Percentiles rank a stretch among this genome's conserved stretches.
Conservation (phyloP, 2,797 vertebrate species). For the Amblyopsis hoosieri region DNA sequence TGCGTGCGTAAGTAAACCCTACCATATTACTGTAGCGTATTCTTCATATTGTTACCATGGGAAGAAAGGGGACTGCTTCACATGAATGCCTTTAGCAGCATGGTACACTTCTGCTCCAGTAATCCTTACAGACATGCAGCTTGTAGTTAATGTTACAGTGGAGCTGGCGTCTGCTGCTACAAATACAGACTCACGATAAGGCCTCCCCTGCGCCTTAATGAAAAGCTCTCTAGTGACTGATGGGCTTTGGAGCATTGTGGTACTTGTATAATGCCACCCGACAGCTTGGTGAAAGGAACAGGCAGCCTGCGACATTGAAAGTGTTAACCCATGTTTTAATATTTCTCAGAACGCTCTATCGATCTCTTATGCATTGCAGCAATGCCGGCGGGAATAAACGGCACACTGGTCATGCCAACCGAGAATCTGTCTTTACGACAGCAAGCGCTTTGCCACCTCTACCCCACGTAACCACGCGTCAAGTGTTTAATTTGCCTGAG, state of each 20-base stretch:
- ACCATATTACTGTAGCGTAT: too few species aligned
- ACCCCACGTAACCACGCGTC: slow-evolving; percentile 17
- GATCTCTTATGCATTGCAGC: slow-evolving; percentile 52
- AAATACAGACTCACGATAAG: slow-evolving; percentile 3
- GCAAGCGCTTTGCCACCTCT: slow-evolving; percentile 13
- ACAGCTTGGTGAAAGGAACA: slow-evolving; percentile 26
- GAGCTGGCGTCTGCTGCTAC: slow-evolving; percentile 8
- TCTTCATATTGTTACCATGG: too few species aligned
- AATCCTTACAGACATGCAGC: not conserved
- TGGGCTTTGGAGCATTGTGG: slow-evolving; percentile 8
- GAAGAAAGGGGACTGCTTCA: not conserved
- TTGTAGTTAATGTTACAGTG: not conserved
- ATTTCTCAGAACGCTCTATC: slow-evolving; percentile 49
- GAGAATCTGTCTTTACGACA: slow-evolving; percentile 25
- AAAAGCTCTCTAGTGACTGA: slow-evolving; percentile 26
- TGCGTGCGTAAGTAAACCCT: too few species aligned
- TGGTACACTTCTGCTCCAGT: not conserved
- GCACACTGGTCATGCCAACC: slow-evolving; percentile 12
- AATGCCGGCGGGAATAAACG: slow-evolving; percentile 31
- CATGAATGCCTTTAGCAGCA: not conserved
- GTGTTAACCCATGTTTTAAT: slow-evolving; percentile 55
- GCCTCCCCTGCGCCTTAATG: slow-evolving; percentile 4
- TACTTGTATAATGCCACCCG: slow-evolving; percentile 34
- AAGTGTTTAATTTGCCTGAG: slow-evolving; percentile 57
- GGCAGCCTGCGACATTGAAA: slow-evolving; percentile 45